Evolutionary conservation across 1,140 invertebrate species (phyloP).

Genomic region (Wiebesia pumilae): DNA sequence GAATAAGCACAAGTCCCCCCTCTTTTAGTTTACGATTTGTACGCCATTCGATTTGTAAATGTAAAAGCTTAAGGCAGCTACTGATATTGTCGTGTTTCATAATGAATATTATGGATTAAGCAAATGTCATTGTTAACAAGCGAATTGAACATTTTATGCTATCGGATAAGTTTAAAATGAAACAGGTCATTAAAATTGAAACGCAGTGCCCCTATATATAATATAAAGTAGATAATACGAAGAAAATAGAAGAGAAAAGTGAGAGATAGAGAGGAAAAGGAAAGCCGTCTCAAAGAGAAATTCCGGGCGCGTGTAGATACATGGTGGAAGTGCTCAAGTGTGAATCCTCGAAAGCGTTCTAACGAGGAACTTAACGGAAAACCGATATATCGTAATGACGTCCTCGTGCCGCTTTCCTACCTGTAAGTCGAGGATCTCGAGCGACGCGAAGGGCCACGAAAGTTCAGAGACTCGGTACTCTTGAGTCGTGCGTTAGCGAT

Average conservation of each 20-base stretch:
- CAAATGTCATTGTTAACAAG: too few species aligned
- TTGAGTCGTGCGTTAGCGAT: neutral
- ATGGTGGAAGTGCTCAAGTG: slow-evolving; percentile 29
- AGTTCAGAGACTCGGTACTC: neutral
- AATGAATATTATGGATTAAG: too few species aligned
- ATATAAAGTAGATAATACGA: neutral
- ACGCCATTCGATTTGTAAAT: too few species aligned
- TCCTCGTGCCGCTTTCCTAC: slow-evolving; percentile 39
- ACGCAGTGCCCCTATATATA: neutral
- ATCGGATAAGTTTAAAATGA: too few species aligned
- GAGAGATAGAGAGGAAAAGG: neutral
- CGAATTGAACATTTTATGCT: too few species aligned
- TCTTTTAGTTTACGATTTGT: too few species aligned
- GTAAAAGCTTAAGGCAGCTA: too few species aligned
- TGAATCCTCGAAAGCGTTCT: slow-evolving; percentile 51
- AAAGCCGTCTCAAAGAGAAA: neutral
- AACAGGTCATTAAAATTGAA: too few species aligned
- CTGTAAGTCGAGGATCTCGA: neutral
- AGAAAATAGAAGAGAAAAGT: neutral
- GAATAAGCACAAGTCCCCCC: too few species aligned
- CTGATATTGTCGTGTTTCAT: too few species aligned
- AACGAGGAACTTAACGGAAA: slow-evolving; percentile 54
- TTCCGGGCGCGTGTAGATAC: neutral
- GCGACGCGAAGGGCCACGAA: neutral
- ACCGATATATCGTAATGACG: slow-evolving; percentile 59